Evolutionary conservation across 1,140 invertebrate species (phyloP).

Genomic region (Ectropis grisescens): DNA sequence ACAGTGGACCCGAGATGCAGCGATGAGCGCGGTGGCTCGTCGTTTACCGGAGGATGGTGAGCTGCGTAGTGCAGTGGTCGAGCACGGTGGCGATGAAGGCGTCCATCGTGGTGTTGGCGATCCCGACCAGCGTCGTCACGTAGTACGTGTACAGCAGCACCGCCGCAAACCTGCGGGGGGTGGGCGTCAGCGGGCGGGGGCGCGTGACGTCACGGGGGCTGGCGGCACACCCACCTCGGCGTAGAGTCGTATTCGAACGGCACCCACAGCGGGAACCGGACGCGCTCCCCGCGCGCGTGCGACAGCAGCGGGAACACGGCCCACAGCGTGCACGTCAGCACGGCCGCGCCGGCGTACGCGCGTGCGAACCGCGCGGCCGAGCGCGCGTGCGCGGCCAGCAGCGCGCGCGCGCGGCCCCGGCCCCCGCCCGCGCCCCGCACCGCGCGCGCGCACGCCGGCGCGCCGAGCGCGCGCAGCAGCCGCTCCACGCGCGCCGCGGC

Average conservation of each 20-base stretch:
- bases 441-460: slow-evolving; percentile 19
- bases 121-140: slow-evolving; percentile 35
- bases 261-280: slow-evolving; percentile 36
- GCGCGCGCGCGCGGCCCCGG: slow-evolving; percentile 23
- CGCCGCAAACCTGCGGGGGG: slow-evolving; percentile 26
- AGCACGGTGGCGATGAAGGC: slow-evolving; percentile 41
- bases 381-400: slow-evolving; percentile 14
- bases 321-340: slow-evolving; percentile 42
- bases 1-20: too few species aligned
- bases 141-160: slow-evolving; percentile 42
- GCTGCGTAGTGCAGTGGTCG: slow-evolving; percentile 39
- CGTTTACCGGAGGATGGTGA: slow-evolving; percentile 34
- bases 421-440: slow-evolving; percentile 32
- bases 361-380: slow-evolving; percentile 20
- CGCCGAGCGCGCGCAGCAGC: slow-evolving; percentile 12
- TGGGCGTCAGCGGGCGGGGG: too few species aligned
- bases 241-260: slow-evolving; percentile 14
- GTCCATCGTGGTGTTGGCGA: slow-evolving; percentile 56
- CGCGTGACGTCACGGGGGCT: too few species aligned
- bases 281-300: slow-evolving; percentile 10
- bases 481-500: slow-evolving; percentile 26
- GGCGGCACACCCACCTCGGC: too few species aligned
- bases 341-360: slow-evolving; percentile 33
- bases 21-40: too few species aligned
- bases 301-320: slow-evolving; percentile 23